Conservation (phyloP, 2,888 invertebrate genomes). For the Lysandra bellargus region DNA sequence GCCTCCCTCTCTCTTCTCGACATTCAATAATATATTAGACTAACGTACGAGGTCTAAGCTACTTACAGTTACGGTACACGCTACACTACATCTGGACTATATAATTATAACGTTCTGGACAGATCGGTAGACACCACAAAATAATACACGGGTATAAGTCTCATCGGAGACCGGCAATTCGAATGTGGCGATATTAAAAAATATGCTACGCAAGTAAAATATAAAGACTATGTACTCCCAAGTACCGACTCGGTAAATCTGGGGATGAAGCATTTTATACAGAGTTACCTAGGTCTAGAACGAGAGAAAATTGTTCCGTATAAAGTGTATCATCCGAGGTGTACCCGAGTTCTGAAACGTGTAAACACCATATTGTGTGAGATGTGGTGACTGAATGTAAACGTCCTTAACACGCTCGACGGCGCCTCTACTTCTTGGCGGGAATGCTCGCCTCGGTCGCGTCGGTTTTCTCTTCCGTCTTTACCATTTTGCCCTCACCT, state of each 20-base stretch:
- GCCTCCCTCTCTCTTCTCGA: conserved; percentile 37
- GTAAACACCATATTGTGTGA: background rate
- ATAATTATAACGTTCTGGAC: conserved; percentile 59
- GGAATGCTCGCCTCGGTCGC: conserved; percentile 56
- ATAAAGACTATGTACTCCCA: conserved; percentile 13
- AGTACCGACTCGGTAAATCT: background rate
- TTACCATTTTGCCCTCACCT: conserved; percentile 76
- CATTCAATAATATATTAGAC: conserved; percentile 40
- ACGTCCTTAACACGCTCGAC: background rate
- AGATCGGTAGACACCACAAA: conserved; percentile 67
- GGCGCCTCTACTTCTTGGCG: conserved; percentile 55
- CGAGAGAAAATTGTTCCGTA: conserved; percentile 26
- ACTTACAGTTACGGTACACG: conserved; percentile 17
- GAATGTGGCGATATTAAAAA: conserved; percentile 31
- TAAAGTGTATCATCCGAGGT: conserved; percentile 36
- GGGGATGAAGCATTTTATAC: background rate
- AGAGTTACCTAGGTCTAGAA: conserved; percentile 28
- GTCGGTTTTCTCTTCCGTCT: conserved; percentile 74
- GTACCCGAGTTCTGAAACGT: background rate
- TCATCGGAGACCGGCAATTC: background rate
- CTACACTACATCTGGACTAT: conserved; percentile 48
- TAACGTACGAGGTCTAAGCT: conserved; percentile 42
- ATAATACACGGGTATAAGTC: conserved; percentile 49
- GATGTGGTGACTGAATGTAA: conserved; percentile 25
- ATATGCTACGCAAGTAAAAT: conserved; percentile 29